Conservation (phyloP, 2,797 vertebrate genomes). For the Crocodylus rhombifer region DNA sequence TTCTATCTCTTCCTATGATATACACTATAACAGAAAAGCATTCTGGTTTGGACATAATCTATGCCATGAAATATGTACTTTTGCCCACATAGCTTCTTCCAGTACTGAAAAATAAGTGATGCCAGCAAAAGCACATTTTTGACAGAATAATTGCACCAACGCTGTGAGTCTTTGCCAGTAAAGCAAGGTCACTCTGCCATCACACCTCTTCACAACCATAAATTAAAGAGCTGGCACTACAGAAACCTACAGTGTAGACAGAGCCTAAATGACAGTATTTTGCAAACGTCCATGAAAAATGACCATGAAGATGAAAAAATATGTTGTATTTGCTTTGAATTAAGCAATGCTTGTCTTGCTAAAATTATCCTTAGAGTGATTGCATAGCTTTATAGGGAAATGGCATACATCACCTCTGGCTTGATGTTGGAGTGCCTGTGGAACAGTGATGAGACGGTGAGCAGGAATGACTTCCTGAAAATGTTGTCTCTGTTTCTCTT, state of each 20-base stretch:
- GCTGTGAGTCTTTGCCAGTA: background rate
- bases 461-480: conserved; percentile 94
- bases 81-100: no score
- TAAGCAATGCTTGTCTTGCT: background rate
- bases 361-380: background rate
- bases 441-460: conserved; percentile 97
- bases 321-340: background rate
- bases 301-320: background rate
- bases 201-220: background rate
- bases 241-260: background rate
- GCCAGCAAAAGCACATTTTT: no score
- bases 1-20: no score
- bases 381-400: background rate
- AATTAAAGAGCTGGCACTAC: background rate
- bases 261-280: background rate
- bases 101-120: no score
- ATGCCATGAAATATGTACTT: no score
- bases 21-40: no score
- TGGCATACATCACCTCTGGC: conserved; percentile 87
- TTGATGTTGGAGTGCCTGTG: conserved; percentile 94
- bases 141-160: background rate
- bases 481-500: conserved; percentile 92
- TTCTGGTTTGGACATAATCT: no score
- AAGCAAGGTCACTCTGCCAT: background rate
- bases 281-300: background rate